Conservation (phyloP, 1,140 invertebrate species). For the Heliothis subflexa region DNA sequence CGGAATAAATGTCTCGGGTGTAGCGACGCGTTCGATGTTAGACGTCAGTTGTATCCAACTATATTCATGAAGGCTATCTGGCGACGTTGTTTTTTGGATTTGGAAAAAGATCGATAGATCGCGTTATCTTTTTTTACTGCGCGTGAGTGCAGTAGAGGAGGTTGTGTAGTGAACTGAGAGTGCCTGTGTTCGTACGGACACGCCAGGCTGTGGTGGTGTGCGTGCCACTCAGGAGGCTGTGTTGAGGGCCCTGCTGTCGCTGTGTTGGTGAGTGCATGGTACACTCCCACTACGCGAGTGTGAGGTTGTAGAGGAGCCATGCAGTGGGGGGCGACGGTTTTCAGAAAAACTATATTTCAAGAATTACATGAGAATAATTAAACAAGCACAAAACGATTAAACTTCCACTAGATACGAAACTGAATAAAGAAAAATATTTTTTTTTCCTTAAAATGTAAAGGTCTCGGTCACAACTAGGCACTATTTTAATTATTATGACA, state of each 20-base stretch:
- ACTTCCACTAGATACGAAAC: not conserved
- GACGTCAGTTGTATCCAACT: conserved; percentile 78
- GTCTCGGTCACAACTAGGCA: not conserved
- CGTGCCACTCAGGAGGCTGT: conserved; percentile 70
- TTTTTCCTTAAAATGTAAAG: no score
- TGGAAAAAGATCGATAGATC: conserved; percentile 84
- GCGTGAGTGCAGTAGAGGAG: conserved; percentile 85
- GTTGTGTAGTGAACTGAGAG: conserved; percentile 83
- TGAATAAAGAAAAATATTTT: not conserved
- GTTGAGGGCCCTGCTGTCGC: conserved; percentile 61
- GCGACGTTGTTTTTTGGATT: conserved; percentile 76
- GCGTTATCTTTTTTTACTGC: conserved; percentile 85
- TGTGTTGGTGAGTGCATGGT: conserved; percentile 81
- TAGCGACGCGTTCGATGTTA: conserved; percentile 75
- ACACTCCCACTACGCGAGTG: conserved; percentile 77
- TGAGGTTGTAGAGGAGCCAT: conserved; percentile 68
- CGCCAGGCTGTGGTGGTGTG: conserved; percentile 69
- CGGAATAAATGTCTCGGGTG: conserved; percentile 62
- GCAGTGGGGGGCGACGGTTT: conserved; percentile 16
- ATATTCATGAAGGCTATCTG: conserved; percentile 74
- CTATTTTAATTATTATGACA: conserved; percentile 1
- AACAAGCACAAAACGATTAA: not conserved
- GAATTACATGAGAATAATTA: not conserved
- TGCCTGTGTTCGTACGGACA: conserved; percentile 80
- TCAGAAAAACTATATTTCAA: not conserved